Evolutionary conservation across 1,140 invertebrate species (phyloP), one percentile per base, ranked within the genome.

Genomic region (Drosophila carrolli): DNA sequence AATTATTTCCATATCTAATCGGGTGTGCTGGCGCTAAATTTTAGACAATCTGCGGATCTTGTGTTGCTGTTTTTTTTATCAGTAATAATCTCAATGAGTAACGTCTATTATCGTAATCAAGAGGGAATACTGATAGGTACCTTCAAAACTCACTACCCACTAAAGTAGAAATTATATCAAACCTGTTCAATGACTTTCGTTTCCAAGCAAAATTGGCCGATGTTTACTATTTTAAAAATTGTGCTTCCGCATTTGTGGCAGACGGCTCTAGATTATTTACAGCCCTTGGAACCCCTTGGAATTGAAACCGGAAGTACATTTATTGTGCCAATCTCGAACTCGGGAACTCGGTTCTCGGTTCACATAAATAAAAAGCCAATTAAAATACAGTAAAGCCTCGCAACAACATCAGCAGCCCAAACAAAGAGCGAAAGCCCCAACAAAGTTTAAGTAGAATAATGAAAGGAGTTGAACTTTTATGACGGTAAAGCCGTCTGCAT

Each of bases 291-390:
- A 51, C 13, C 37, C 11, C 43, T 16, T 1, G 48, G n/a, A 35
- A 32, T 32, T 37, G 37, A 43, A 44, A 38, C 38, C 32, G 50
- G 57, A 68, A 58, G 43, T 63, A 58, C 46, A 59, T 55, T 65
- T 66, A 41, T 67, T 46, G 32, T 51, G 16, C 57, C 32, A 38
- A 63, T 37, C 38, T 61, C n/a, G 35, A 29, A 32, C 23, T 14
- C 35, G 48, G 32, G 5, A 38, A 54, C 47, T 41, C 27, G 37
- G 14, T n/a, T 57, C 16, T 10, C 37, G 35, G 43, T 48, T 51
- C 32, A 47, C 70, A 80, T 70, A 65, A 79, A 88, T 79, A 76
- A 79, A 76, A 76, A 65, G 38, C 75, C 83, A 86, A 86, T 88
- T 88, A 79, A 86, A 83, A 76, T 77, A 66, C 61, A 61, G 62